Evolutionary conservation across 2,113 vertebrate species (phyloP).

Genomic region (Atractosteus spatula): DNA sequence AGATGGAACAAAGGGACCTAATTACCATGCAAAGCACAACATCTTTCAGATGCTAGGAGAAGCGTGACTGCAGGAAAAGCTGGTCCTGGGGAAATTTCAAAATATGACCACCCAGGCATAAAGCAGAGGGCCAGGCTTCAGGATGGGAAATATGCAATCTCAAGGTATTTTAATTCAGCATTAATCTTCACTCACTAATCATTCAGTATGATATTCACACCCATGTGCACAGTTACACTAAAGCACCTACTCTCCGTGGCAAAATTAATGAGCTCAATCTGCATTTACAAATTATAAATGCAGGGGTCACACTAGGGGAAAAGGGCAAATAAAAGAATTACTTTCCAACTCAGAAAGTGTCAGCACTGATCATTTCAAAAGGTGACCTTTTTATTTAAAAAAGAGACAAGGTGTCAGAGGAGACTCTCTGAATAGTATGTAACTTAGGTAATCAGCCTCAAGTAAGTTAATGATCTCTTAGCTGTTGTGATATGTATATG

Average conservation of each 20-base stretch:
- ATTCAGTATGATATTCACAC: slow-evolving; percentile 14
- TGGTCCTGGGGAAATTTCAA: slow-evolving; percentile 69
- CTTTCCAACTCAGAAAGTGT: slow-evolving; percentile 7
- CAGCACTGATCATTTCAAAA: slow-evolving; percentile 20
- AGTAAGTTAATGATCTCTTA: slow-evolving; percentile 27
- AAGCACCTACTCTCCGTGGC: slow-evolving; percentile 10
- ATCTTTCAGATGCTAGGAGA: slow-evolving; percentile 78
- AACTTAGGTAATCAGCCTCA: slow-evolving; percentile 11
- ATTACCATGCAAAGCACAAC: slow-evolving; percentile 81
- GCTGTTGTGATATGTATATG: slow-evolving; percentile 25
- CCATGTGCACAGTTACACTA: background rate
- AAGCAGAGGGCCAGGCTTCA: slow-evolving; percentile 50
- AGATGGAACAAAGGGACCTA: slow-evolving; percentile 80
- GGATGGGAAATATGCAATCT: slow-evolving; percentile 24
- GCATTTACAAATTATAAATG: slow-evolving; percentile 21
- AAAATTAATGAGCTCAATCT: slow-evolving; percentile 25
- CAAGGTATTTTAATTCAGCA: slow-evolving; percentile 9
- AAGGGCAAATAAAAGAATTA: slow-evolving; percentile 21
- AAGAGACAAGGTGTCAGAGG: slow-evolving; percentile 20
- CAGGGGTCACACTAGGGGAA: background rate
- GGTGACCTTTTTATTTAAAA: slow-evolving; percentile 19
- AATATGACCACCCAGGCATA: slow-evolving; percentile 78
- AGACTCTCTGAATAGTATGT: background rate
- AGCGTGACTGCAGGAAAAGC: slow-evolving; percentile 73
- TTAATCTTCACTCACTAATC: slow-evolving; percentile 30